Percentiles rank a stretch among this genome's conserved stretches.
Evolutionary conservation across 2,797 vertebrate species (phyloP).

Genomic region (Garrulus glandarius): DNA sequence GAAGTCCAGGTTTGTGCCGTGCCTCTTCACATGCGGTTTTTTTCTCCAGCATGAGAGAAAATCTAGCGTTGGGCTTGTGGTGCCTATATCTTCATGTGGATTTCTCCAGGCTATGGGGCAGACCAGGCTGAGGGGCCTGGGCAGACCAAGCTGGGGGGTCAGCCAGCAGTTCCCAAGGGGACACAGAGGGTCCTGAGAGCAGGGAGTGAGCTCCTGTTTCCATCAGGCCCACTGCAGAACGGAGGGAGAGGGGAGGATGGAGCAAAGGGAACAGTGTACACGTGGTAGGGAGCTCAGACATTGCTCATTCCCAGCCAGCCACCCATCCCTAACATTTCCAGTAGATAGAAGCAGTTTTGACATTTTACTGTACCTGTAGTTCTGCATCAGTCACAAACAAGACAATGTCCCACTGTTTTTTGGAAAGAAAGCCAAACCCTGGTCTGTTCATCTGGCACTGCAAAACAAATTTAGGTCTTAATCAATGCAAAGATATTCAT

Average conservation of each 20-base stretch:
- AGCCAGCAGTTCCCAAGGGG: background rate
- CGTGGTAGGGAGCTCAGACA: accelerated
- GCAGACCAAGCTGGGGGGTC: background rate
- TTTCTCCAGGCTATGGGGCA: accelerated
- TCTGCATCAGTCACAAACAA: background rate
- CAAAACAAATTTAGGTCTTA: background rate
- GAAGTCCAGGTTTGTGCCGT: background rate
- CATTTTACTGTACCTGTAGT: background rate
- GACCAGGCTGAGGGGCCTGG: background rate
- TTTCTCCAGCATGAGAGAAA: background rate
- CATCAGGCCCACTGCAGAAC: background rate
- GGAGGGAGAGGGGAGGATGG: background rate
- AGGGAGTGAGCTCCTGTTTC: background rate
- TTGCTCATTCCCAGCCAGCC: background rate
- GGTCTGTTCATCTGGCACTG: background rate
- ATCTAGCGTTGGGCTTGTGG: background rate
- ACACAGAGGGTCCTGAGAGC: accelerated
- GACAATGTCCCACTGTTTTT: background rate
- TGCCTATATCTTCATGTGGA: background rate
- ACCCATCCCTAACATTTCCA: background rate
- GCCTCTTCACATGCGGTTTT: background rate
- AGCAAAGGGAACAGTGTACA: background rate
- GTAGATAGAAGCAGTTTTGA: background rate
- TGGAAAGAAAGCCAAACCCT: background rate
- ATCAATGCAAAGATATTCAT: background rate